These are phyloP conservation scores for Sicus ferrugineus DNA, from an alignment of 2,888 invertebrate species.

Conservation along the genomic window DNA sequence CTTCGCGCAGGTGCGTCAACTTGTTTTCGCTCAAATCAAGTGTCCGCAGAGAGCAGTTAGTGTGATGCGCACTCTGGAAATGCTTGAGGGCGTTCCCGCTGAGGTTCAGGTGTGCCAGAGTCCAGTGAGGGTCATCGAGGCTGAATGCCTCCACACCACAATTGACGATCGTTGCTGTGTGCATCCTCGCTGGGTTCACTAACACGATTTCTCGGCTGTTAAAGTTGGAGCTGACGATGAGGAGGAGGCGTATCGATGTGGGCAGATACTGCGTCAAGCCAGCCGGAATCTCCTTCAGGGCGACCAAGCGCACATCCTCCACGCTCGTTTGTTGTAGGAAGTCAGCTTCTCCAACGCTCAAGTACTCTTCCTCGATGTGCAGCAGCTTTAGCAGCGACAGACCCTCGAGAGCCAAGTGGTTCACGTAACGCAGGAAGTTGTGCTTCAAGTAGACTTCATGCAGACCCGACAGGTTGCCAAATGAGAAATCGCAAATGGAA, in stretches of 20 bases:
- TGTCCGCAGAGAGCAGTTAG: conserved; percentile 42
- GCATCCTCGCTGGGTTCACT: conserved; percentile 44
- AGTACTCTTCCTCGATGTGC: conserved; percentile 45
- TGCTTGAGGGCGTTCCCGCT: conserved; percentile 52
- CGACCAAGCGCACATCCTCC: conserved; percentile 41
- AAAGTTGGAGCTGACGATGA: conserved; percentile 46
- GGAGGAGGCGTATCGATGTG: conserved; percentile 44
- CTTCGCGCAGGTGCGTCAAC: conserved; percentile 45
- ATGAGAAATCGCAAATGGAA: conserved; percentile 45
- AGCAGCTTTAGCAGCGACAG: conserved; percentile 43
- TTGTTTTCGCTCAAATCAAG: conserved; percentile 57
- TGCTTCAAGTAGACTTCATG: conserved; percentile 45
- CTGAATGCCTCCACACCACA: conserved; percentile 48
- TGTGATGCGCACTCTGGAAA: conserved; percentile 32
- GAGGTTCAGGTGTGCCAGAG: conserved; percentile 50
- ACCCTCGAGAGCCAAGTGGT: conserved; percentile 42
- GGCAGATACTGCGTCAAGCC: conserved; percentile 49
- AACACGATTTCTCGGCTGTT: conserved; percentile 34
- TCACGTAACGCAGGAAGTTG: conserved; percentile 51
- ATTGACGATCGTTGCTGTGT: conserved; percentile 47
- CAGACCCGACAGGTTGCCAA: conserved; percentile 45
- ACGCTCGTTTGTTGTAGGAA: conserved; percentile 39
- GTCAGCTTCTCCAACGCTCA: conserved; percentile 43
- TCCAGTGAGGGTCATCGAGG: conserved; percentile 39
- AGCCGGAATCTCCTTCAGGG: conserved; percentile 44